A percentile compares a stretch with the other conserved stretches of the same genome.
phyloP scores from a whole-genome alignment of 2,797 vertebrate genomes.

The Philypnodon macrostomus region DNA sequence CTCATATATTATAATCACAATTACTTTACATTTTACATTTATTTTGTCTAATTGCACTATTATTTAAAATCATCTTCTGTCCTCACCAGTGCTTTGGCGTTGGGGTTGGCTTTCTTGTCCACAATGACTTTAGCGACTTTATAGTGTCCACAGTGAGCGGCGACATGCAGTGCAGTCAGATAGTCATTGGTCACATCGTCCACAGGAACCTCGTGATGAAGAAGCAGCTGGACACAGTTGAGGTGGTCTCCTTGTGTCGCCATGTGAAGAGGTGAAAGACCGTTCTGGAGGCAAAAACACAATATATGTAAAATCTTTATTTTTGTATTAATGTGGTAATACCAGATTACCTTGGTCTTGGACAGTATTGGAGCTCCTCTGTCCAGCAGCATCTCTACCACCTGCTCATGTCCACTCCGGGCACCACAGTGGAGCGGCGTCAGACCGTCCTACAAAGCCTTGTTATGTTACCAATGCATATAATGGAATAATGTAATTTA shows the following conservation, averaged over 20 bases:
- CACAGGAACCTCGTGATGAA: conserved; percentile 92
- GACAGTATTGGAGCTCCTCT: conserved; percentile 94
- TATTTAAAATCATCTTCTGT: neutral
- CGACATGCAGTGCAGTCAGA: conserved; percentile 92
- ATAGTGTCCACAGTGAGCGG: conserved; percentile 97
- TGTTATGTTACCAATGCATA: too few relatives aligned
- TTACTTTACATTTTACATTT: too few relatives aligned
- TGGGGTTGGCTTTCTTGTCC: conserved; percentile 97
- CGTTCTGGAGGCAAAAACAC: conserved; percentile 79
- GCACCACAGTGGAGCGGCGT: conserved; percentile 96
- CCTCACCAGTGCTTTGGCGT: conserved; percentile 95
- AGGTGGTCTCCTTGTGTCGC: conserved; percentile 96
- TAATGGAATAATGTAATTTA: too few relatives aligned
- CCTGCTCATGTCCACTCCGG: conserved; percentile 94
- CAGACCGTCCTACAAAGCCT: conserved; percentile 88
- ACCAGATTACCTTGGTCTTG: conserved; percentile 90
- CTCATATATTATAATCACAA: too few relatives aligned
- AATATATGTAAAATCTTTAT: too few relatives aligned
- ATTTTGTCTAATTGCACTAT: too few relatives aligned
- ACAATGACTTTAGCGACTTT: conserved; percentile 97
- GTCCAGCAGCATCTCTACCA: conserved; percentile 94
- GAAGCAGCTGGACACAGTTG: conserved; percentile 94
- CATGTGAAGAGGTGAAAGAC: conserved; percentile 95
- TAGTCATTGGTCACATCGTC: conserved; percentile 98
- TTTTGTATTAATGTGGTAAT: too few relatives aligned